Evolutionary conservation across 2,888 invertebrate genomes (phyloP).

Genomic region (Dioctria linearis): DNA sequence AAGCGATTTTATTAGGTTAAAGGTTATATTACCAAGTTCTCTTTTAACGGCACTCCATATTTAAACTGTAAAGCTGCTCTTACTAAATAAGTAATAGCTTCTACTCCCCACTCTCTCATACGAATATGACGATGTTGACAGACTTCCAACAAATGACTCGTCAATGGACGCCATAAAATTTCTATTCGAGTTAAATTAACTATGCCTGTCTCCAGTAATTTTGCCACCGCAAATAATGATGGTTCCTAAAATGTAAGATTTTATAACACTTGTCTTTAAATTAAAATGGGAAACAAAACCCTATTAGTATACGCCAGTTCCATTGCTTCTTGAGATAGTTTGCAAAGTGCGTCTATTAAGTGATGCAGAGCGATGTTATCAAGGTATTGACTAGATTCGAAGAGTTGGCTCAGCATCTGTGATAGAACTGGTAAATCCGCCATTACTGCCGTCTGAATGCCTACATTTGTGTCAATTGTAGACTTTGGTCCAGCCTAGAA

Average conservation of each 20-base stretch:
- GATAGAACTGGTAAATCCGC: conserved; percentile 94
- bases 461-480: conserved; percentile 83
- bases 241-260: conserved; percentile 79
- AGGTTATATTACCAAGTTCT: conserved; percentile 80
- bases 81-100: conserved; percentile 94
- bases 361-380: conserved; percentile 96
- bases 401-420: conserved; percentile 91
- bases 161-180: conserved; percentile 95
- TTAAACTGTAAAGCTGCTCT: conserved; percentile 92
- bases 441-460: conserved; percentile 96
- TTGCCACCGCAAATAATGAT: conserved; percentile 96
- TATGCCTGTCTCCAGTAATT: conserved; percentile 96
- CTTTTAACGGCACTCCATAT: conserved; percentile 85
- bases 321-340: conserved; percentile 97
- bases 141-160: conserved; percentile 95
- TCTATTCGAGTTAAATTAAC: conserved; percentile 95
- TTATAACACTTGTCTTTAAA: neutral
- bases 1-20: neutral
- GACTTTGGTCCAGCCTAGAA: conserved; percentile 79
- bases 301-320: conserved; percentile 95
- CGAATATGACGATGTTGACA: conserved; percentile 95
- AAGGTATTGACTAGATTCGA: conserved; percentile 94
- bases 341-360: conserved; percentile 95
- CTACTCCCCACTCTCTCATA: conserved; percentile 98
- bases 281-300: conserved; percentile 70